phyloP scores from a whole-genome alignment of 2,888 invertebrate species.

The Eurytoma californica region DNA sequence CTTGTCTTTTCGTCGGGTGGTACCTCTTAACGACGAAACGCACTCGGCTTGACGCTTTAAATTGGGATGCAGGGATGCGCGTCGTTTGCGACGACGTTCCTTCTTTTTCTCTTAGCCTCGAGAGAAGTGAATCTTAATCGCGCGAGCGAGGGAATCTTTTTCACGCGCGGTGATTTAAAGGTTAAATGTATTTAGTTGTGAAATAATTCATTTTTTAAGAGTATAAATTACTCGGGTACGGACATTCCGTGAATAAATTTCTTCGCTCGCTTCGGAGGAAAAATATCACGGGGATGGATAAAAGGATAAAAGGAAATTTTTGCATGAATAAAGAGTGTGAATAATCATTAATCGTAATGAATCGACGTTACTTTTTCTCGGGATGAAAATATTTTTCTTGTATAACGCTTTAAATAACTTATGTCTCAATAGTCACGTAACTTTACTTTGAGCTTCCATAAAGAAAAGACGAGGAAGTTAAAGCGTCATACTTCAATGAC shows the following conservation, averaged over 20 bases:
- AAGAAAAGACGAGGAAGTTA: conserved; percentile 32
- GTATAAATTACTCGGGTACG: not conserved
- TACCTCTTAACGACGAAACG: conserved; percentile 1
- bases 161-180: no score
- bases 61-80: no score
- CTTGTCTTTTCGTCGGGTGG: not conserved
- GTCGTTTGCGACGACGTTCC: no score
- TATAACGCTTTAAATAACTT: conserved; percentile 23
- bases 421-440: conserved; percentile 19
- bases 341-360: conserved; percentile 8
- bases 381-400: conserved; percentile 9
- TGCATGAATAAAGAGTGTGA: not conserved
- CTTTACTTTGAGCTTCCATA: conserved; percentile 10
- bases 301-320: not conserved
- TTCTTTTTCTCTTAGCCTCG: no score
- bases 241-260: conserved; percentile 11
- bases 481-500: conserved; percentile 27
- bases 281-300: not conserved
- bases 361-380: conserved; percentile 10
- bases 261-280: not conserved
- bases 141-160: no score
- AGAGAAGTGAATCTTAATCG: no score
- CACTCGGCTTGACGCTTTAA: no score
- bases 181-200: not conserved
- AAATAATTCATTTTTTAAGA: not conserved